These are phyloP conservation scores for Lasaia peninsularis DNA, from an alignment of 1,140 invertebrate genomes.

Conservation along the genomic window DNA sequence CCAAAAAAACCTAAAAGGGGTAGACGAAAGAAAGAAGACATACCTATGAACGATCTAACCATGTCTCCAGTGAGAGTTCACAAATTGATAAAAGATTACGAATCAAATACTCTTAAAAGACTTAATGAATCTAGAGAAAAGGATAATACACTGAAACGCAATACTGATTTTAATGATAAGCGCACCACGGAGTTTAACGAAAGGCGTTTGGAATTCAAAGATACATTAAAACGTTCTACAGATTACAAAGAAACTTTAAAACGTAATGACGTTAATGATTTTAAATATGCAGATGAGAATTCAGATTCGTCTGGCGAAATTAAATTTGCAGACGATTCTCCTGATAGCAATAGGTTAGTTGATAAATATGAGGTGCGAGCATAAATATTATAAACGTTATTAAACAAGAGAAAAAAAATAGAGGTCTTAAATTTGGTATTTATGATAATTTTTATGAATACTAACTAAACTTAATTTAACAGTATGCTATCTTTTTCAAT, in stretches of 20 bases:
- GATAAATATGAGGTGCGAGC: slow-evolving; percentile 61
- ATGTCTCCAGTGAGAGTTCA: slow-evolving; percentile 58
- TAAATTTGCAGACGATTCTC: slow-evolving; percentile 68
- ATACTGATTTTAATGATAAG: slow-evolving; percentile 38
- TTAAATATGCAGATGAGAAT: slow-evolving; percentile 71
- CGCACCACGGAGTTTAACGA: slow-evolving; percentile 1
- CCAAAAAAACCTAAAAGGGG: slow-evolving; percentile 52
- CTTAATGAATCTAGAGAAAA: slow-evolving; percentile 59
- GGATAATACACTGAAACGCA: slow-evolving; percentile 50
- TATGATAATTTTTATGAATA: not conserved
- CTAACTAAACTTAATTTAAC: too few relatives aligned
- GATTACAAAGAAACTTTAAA: slow-evolving; percentile 33
- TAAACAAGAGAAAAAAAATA: too few relatives aligned
- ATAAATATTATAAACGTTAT: slow-evolving; percentile 30
- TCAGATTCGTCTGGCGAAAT: slow-evolving; percentile 72
- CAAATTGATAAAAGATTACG: slow-evolving; percentile 54
- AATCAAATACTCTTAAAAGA: slow-evolving; percentile 59
- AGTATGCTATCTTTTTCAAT: too few relatives aligned
- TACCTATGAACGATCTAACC: slow-evolving; percentile 67
- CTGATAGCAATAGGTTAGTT: slow-evolving; percentile 61
- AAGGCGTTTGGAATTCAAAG: slow-evolving; percentile 12
- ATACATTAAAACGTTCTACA: slow-evolving; percentile 48
- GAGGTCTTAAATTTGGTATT: too few relatives aligned
- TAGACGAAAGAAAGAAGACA: slow-evolving; percentile 57
- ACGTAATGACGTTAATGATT: slow-evolving; percentile 37